Percentiles rank a stretch among this genome's conserved stretches.
Conservation (phyloP, 2,797 vertebrate species). For the Lindbergichthys nudifrons region DNA sequence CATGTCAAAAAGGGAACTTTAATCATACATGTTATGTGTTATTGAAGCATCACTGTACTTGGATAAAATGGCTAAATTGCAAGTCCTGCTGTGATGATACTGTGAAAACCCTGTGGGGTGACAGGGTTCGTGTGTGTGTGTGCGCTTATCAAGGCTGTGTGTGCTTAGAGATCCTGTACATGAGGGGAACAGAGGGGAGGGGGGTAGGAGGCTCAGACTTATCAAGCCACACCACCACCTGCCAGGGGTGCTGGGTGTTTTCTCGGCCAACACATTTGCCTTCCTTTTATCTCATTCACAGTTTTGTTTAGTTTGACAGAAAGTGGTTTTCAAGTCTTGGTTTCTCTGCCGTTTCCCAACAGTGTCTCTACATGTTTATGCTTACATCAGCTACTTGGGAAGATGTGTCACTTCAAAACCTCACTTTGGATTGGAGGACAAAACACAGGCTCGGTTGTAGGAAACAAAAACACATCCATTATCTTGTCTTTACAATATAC, state of each 20-base stretch:
- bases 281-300: conserved; percentile 18
- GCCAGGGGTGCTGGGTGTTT: conserved; percentile 63
- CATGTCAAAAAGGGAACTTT: not conserved
- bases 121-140: conserved; percentile 35
- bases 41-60: conserved; percentile 20
- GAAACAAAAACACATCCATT: conserved; percentile 50
- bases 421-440: conserved; percentile 22
- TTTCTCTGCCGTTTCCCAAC: conserved; percentile 28
- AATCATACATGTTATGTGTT: not conserved
- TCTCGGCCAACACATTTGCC: conserved; percentile 25
- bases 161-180: conserved; percentile 39
- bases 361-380: conserved; percentile 51
- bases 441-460: conserved; percentile 19
- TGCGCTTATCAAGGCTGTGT: conserved; percentile 57
- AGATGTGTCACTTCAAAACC: conserved; percentile 51
- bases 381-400: conserved; percentile 58
- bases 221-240: conserved; percentile 78
- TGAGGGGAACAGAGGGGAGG: conserved; percentile 6
- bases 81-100: conserved; percentile 22
- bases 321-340: conserved; percentile 31
- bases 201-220: conserved; percentile 64
- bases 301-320: conserved; percentile 16
- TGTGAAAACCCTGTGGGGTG: conserved; percentile 32
- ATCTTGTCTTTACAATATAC: conserved; percentile 41
- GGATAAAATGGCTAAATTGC: conserved; percentile 1